Percentiles rank a stretch among this genome's conserved stretches.
Conservation (phyloP, 2,888 invertebrate species). For the Eucriotettix oculatus region DNA sequence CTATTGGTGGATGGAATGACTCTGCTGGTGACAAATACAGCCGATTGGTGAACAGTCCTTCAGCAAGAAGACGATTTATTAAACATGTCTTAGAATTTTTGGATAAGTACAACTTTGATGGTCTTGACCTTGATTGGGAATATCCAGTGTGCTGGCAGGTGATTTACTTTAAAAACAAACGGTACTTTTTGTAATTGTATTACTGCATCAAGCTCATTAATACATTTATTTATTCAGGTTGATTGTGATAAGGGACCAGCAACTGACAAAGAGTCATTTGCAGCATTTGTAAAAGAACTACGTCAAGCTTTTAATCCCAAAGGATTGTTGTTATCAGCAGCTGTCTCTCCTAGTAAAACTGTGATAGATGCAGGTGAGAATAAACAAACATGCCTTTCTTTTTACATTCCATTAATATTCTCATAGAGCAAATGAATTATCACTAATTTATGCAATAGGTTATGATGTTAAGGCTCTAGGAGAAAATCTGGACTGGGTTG, state of each 20-base stretch:
- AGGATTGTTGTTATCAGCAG: constrained; percentile 59
- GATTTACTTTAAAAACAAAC: too few relatives aligned
- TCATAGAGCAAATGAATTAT: not conserved
- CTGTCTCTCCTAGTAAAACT: constrained; percentile 75
- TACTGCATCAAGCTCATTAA: not conserved
- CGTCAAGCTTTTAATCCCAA: constrained; percentile 43
- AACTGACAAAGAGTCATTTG: constrained; percentile 68
- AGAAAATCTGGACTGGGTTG: constrained; percentile 70
- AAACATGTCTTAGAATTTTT: constrained; percentile 58
- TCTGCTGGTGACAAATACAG: constrained; percentile 83
- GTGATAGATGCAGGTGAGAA: constrained; percentile 56
- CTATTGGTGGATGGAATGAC: constrained; percentile 92
- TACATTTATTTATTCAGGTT: constrained; percentile 34
- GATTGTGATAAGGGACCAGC: constrained; percentile 71
- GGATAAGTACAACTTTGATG: constrained; percentile 70
- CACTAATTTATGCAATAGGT: constrained; percentile 22
- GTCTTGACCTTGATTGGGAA: constrained; percentile 92
- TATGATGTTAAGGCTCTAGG: constrained; percentile 66
- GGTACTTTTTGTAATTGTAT: too few relatives aligned
- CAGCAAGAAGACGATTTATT: constrained; percentile 56
- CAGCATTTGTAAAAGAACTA: constrained; percentile 56
- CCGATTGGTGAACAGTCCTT: constrained; percentile 57
- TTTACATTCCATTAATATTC: not conserved
- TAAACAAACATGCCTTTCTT: not conserved
- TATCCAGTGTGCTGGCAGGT: constrained; percentile 84